Evolutionary conservation across 2,888 invertebrate genomes (phyloP).

Genomic region (Flexamia atlantica): DNA sequence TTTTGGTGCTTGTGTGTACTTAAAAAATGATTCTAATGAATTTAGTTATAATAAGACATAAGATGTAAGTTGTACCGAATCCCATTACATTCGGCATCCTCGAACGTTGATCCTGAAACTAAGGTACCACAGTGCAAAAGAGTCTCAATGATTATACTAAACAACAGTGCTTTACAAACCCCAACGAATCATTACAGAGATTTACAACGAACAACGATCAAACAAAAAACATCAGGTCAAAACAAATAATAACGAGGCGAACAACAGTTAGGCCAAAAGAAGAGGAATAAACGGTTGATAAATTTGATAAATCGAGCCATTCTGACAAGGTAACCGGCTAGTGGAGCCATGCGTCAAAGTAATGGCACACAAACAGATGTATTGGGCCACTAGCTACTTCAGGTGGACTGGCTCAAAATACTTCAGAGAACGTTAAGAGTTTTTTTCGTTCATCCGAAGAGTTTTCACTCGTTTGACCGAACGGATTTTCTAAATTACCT

Average conservation of each 20-base stretch:
- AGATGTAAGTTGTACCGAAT: too few species aligned
- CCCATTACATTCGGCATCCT: too few species aligned
- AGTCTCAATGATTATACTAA: neutral
- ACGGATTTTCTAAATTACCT: neutral
- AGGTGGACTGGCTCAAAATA: conserved; percentile 30
- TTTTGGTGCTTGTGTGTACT: too few species aligned
- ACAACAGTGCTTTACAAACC: neutral
- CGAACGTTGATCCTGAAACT: too few species aligned
- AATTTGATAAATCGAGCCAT: conserved; percentile 37
- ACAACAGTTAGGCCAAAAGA: conserved; percentile 39
- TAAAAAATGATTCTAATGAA: too few species aligned
- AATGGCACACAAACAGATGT: conserved; percentile 41
- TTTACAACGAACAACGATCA: conserved; percentile 6
- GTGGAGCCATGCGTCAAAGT: conserved; percentile 23
- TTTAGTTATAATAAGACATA: too few species aligned
- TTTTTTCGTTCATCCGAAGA: neutral
- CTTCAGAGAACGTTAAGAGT: conserved; percentile 1
- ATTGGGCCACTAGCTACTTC: conserved; percentile 33
- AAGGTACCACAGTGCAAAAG: too few species aligned
- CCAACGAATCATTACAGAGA: neutral
- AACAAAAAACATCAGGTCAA: conserved; percentile 43
- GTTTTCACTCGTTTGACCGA: neutral
- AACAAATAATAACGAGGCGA: conserved; percentile 36
- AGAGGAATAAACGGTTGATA: conserved; percentile 38
- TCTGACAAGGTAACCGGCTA: conserved; percentile 34